phyloP scores from a whole-genome alignment of 2,797 vertebrate genomes.

The Spondyliosoma cantharus region DNA sequence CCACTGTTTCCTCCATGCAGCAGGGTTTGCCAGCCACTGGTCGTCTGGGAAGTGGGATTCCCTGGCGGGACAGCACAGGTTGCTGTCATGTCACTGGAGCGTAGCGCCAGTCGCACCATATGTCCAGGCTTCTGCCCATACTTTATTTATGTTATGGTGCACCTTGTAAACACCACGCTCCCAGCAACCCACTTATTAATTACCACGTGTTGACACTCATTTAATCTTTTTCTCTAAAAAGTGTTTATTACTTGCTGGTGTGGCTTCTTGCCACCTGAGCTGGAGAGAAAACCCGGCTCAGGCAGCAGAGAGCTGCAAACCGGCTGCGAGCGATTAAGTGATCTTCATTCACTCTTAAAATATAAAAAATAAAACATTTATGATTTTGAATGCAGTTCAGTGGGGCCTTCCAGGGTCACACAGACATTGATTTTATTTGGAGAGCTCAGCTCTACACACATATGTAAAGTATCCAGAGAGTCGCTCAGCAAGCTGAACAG shows the following conservation, averaged over 20 bases:
- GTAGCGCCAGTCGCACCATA: slow-evolving; percentile 84
- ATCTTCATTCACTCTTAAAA: slow-evolving; percentile 27
- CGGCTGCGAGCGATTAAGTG: slow-evolving; percentile 27
- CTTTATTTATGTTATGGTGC: slow-evolving; percentile 86
- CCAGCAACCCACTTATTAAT: slow-evolving; percentile 87
- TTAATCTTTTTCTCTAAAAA: slow-evolving; percentile 88
- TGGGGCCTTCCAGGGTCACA: slow-evolving; percentile 25
- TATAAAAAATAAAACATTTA: slow-evolving; percentile 3
- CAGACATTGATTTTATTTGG: slow-evolving; percentile 27
- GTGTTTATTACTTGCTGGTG: slow-evolving; percentile 87
- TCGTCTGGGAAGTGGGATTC: slow-evolving; percentile 78
- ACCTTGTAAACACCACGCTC: slow-evolving; percentile 85
- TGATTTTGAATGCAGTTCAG: slow-evolving; percentile 31
- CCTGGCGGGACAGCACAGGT: slow-evolving; percentile 81
- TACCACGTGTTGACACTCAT: slow-evolving; percentile 85
- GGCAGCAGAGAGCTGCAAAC: slow-evolving; percentile 48
- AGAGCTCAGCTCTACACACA: slow-evolving; percentile 22
- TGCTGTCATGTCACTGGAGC: slow-evolving; percentile 85
- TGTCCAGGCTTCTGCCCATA: slow-evolving; percentile 82
- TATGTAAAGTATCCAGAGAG: slow-evolving; percentile 18
- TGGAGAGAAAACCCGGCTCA: slow-evolving; percentile 77
- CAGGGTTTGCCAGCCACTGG: slow-evolving; percentile 64
- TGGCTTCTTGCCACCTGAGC: slow-evolving; percentile 74
- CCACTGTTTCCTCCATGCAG: slow-evolving; percentile 60
- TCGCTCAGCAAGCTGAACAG: slow-evolving; percentile 1